Evolutionary conservation across 2,113 vertebrate species (phyloP).

Genomic region (Alligator sinensis): DNA sequence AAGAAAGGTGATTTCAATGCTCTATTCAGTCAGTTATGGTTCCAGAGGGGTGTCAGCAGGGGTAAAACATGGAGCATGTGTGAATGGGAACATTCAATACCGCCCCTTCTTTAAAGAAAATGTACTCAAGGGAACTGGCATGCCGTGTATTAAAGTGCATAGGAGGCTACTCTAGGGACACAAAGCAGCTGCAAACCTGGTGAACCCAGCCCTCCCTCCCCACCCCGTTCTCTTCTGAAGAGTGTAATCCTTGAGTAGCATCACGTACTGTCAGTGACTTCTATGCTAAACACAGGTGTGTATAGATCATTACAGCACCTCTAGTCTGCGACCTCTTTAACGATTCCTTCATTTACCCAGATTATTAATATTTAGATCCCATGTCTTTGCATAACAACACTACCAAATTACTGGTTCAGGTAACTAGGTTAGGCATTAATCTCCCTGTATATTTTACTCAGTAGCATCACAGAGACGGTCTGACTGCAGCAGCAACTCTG

Average conservation of each 20-base stretch:
- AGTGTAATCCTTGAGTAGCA: neutral
- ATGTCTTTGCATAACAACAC: too few species aligned
- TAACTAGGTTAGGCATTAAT: too few species aligned
- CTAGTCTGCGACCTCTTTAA: too few species aligned
- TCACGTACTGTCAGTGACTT: rapidly evolving
- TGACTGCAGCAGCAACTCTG: too few species aligned
- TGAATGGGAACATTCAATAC: neutral
- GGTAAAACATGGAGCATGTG: neutral
- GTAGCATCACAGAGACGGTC: too few species aligned
- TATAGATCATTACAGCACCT: neutral
- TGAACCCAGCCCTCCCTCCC: neutral
- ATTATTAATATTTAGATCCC: too few species aligned
- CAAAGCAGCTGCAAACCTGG: neutral
- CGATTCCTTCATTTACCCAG: too few species aligned
- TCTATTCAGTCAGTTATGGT: slow-evolving; percentile 4
- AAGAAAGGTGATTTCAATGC: neutral
- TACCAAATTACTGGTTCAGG: too few species aligned
- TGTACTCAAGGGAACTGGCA: neutral
- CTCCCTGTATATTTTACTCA: too few species aligned
- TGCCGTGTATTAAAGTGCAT: slow-evolving; percentile 9
- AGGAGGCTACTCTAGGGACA: slow-evolving; percentile 6
- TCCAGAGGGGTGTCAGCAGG: neutral
- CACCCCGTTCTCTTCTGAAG: neutral
- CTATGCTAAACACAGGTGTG: neutral
- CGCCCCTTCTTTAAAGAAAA: neutral